phyloP scores from a whole-genome alignment of 1,140 invertebrate species.

The Ephestia elutella region DNA sequence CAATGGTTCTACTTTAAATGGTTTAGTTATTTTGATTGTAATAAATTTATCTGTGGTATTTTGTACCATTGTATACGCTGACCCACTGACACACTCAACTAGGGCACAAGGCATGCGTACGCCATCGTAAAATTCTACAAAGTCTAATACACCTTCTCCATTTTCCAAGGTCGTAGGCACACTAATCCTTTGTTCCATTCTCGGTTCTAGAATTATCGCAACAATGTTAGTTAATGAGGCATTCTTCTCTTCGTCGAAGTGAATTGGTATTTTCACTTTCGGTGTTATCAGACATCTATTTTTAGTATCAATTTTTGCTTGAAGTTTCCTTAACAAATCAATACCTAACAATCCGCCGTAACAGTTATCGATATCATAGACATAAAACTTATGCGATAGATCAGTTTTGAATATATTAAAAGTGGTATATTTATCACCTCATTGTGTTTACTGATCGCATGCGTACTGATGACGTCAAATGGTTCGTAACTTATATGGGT shows the following conservation, averaged over 20 bases:
- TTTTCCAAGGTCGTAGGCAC: constrained; percentile 3
- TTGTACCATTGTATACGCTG: constrained; percentile 21
- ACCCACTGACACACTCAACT: constrained; percentile 24
- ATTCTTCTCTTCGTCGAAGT: no score
- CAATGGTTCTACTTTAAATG: constrained; percentile 16
- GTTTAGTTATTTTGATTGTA: constrained; percentile 17
- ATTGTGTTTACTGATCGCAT: constrained; percentile 24
- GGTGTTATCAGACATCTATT: constrained; percentile 14
- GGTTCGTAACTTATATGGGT: constrained; percentile 19
- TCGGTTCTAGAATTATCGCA: no score
- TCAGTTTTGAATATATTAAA: no score
- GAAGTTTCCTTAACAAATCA: constrained; percentile 25
- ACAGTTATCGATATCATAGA: neutral
- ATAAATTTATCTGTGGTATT: constrained; percentile 16
- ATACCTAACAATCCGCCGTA: constrained; percentile 35
- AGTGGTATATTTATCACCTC: constrained; percentile 21
- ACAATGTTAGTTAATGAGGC: no score
- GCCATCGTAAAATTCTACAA: constrained; percentile 17
- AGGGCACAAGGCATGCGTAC: constrained; percentile 23
- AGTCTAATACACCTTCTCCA: constrained; percentile 20
- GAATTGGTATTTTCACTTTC: no score
- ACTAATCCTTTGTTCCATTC: no score
- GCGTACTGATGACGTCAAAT: constrained; percentile 29
- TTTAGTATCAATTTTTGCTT: constrained; percentile 25
- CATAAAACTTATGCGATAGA: no score